Conservation (phyloP, 2,888 invertebrate species). For the Isotomurus palustris region DNA sequence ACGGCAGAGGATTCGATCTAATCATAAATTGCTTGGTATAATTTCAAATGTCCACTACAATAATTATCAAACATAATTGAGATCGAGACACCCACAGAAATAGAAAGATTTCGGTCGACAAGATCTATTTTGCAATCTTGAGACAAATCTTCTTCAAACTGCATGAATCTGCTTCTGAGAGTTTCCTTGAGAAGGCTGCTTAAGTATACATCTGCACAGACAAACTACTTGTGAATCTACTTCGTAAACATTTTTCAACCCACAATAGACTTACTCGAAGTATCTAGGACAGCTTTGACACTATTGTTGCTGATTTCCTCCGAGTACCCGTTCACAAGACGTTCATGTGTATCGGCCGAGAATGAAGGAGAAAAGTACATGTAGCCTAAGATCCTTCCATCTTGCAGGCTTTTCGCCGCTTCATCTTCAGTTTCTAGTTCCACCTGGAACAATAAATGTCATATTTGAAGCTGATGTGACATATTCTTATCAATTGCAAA, state of each 20-base stretch:
- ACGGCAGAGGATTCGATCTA: no score
- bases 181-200: conserved; percentile 11
- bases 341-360: background rate
- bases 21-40: no score
- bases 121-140: conserved; percentile 17
- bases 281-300: conserved; percentile 20
- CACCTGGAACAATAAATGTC: background rate
- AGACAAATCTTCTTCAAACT: conserved; percentile 19
- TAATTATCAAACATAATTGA: no score
- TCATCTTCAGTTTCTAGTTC: conserved; percentile 6
- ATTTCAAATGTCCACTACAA: no score
- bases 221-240: background rate
- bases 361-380: background rate
- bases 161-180: conserved; percentile 19
- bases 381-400: background rate
- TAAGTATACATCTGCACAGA: conserved; percentile 15
- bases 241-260: background rate
- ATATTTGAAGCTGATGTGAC: no score
- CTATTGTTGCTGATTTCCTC: no score
- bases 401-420: background rate
- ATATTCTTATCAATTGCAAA: no score
- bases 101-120: conserved; percentile 10
- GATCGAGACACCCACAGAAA: background rate
- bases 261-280: conserved; percentile 17
- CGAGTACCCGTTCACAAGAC: background rate